Evolutionary conservation across 2,888 invertebrate species (phyloP).

Genomic region (Drosophila lacicola): DNA sequence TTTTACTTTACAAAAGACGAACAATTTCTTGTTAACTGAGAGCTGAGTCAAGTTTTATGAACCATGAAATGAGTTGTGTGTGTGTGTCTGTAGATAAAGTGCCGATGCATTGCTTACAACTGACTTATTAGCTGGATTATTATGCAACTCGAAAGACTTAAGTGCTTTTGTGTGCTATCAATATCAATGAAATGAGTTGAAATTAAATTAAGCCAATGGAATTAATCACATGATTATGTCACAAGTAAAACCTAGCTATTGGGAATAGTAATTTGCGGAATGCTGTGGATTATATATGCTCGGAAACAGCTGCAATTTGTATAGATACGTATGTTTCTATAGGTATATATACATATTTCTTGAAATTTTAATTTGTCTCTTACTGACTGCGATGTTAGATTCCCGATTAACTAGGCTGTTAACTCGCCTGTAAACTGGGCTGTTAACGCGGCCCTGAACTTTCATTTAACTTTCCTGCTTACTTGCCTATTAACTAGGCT

Average conservation of each 20-base stretch:
- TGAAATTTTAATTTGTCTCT: no score
- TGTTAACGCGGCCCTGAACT: no score
- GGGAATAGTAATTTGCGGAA: not conserved
- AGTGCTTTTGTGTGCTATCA: not conserved
- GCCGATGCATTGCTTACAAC: not conserved
- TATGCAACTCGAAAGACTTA: not conserved
- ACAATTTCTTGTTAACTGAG: constrained; percentile 2
- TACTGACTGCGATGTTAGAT: no score
- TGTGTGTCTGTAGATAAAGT: not conserved
- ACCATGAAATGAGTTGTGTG: constrained; percentile 1
- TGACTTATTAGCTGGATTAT: constrained; percentile 1
- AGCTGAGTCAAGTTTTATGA: constrained; percentile 5
- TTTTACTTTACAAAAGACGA: constrained; percentile 31
- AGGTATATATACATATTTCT: no score
- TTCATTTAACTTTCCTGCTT: no score
- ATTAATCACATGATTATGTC: constrained; percentile 4
- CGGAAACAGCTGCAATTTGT: no score
- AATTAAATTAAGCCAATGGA: constrained; percentile 3
- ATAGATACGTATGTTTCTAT: no score
- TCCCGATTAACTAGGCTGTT: no score
- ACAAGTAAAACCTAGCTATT: not conserved
- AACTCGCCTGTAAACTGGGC: no score
- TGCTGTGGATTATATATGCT: not conserved
- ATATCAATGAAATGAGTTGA: not conserved
- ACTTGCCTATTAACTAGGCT: no score